Evolutionary conservation across 1,140 invertebrate species (phyloP).

Genomic region (Hylyphantes graminicola): DNA sequence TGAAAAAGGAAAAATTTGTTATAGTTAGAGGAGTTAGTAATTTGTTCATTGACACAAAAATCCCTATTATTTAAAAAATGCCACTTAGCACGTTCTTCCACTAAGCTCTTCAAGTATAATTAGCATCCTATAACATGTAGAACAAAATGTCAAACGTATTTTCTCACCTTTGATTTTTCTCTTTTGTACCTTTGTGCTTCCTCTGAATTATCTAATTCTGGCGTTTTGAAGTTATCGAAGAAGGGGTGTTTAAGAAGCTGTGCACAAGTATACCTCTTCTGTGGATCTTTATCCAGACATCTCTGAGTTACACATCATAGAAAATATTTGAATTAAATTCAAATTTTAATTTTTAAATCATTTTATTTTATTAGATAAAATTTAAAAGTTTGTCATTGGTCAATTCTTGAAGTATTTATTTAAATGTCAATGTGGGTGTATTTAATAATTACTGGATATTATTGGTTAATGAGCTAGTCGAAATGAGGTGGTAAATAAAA

Average conservation of each 20-base stretch:
- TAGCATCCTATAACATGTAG: background rate
- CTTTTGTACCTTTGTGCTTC: conserved; percentile 50
- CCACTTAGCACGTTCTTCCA: no score
- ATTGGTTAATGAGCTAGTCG: no score
- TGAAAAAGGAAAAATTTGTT: no score
- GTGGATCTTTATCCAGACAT: conserved; percentile 95
- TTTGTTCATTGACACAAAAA: no score
- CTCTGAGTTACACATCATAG: conserved; percentile 72
- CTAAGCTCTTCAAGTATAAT: no score
- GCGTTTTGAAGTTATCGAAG: conserved; percentile 71
- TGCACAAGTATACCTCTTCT: conserved; percentile 87
- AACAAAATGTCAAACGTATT: background rate
- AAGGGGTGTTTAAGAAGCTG: conserved; percentile 90
- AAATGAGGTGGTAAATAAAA: no score
- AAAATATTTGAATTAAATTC: background rate
- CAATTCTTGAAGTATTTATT: no score
- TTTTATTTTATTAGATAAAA: background rate
- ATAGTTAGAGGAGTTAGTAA: no score
- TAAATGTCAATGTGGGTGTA: no score
- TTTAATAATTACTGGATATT: no score
- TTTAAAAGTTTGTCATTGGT: no score
- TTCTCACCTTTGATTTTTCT: conserved; percentile 58
- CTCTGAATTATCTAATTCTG: conserved; percentile 48
- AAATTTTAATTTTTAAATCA: background rate
- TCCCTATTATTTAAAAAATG: no score